These are phyloP conservation scores for Emydoidea blandingii DNA, from an alignment of 2,797 vertebrate genomes.

Conservation along the genomic window DNA sequence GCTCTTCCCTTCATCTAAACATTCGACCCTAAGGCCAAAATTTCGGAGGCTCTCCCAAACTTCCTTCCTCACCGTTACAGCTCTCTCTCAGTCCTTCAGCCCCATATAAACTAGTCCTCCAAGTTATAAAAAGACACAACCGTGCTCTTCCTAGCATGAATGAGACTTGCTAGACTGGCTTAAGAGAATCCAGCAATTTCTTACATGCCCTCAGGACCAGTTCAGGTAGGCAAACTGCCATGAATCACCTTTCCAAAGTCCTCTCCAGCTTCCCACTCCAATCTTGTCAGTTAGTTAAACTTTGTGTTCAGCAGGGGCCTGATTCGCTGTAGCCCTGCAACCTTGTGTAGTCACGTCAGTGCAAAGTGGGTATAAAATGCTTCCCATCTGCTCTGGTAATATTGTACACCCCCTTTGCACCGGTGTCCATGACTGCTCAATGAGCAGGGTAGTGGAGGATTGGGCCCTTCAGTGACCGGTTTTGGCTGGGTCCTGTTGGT, in stretches of 20 bases:
- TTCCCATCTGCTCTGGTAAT: neutral
- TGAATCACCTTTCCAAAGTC: neutral
- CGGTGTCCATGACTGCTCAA: neutral
- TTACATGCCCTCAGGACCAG: neutral
- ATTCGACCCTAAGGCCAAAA: neutral
- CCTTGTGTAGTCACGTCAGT: slow-evolving; percentile 4
- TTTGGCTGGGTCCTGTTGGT: neutral
- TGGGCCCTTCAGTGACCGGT: neutral
- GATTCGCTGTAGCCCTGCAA: neutral
- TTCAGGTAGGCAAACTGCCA: too few relatives aligned
- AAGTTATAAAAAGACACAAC: neutral
- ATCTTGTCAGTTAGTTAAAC: neutral
- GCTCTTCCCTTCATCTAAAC: neutral
- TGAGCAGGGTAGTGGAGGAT: neutral
- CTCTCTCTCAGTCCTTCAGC: neutral
- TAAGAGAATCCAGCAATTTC: neutral
- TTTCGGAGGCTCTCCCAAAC: neutral
- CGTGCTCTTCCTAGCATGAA: neutral
- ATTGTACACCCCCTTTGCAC: neutral
- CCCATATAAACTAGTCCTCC: neutral
- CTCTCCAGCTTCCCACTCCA: neutral
- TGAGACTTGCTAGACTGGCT: neutral
- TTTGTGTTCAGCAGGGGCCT: neutral
- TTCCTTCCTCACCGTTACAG: neutral
- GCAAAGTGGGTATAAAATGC: slow-evolving; percentile 11